Conservation (phyloP, 2,797 vertebrate genomes). For the Cyclopterus lumpus region DNA sequence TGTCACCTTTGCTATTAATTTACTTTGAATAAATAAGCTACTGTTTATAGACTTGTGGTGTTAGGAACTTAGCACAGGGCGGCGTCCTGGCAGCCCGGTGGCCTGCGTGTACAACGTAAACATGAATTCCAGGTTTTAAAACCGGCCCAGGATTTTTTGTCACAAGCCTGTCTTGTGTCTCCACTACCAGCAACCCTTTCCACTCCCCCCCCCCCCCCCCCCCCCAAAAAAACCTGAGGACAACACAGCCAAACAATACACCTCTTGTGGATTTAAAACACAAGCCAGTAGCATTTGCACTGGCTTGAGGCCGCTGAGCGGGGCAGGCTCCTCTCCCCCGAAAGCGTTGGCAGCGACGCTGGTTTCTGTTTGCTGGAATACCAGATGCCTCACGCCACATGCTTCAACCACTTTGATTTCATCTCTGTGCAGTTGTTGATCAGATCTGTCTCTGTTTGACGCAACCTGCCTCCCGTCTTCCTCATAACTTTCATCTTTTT, state of each 20-base stretch:
- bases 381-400: slow-evolving; percentile 80
- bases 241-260: slow-evolving; percentile 26
- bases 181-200: slow-evolving; percentile 10
- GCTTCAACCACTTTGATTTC: slow-evolving; percentile 83
- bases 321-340: slow-evolving; percentile 59
- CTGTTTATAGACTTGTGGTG: slow-evolving; percentile 46
- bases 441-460: slow-evolving; percentile 80
- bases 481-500: slow-evolving; percentile 79
- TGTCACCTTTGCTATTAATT: slow-evolving; percentile 62
- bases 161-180: slow-evolving; percentile 16
- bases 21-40: slow-evolving; percentile 50
- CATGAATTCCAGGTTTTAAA: slow-evolving; percentile 29
- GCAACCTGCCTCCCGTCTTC: slow-evolving; percentile 78
- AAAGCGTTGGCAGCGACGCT: slow-evolving; percentile 69
- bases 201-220: not conserved
- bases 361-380: slow-evolving; percentile 80
- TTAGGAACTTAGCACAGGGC: slow-evolving; percentile 24
- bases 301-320: slow-evolving; percentile 61
- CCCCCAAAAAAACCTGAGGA: slow-evolving; percentile 7
- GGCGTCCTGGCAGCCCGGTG: slow-evolving; percentile 37
- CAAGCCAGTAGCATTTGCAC: slow-evolving; percentile 61
- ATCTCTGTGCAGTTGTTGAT: slow-evolving; percentile 82
- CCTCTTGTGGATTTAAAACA: slow-evolving; percentile 69
- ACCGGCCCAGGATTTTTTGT: slow-evolving; percentile 38
- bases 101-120: slow-evolving; percentile 37